Percentiles rank a stretch among this genome's conserved stretches.
Conservation (phyloP, 2,888 invertebrate genomes). For the Oxystoma pomonae region DNA sequence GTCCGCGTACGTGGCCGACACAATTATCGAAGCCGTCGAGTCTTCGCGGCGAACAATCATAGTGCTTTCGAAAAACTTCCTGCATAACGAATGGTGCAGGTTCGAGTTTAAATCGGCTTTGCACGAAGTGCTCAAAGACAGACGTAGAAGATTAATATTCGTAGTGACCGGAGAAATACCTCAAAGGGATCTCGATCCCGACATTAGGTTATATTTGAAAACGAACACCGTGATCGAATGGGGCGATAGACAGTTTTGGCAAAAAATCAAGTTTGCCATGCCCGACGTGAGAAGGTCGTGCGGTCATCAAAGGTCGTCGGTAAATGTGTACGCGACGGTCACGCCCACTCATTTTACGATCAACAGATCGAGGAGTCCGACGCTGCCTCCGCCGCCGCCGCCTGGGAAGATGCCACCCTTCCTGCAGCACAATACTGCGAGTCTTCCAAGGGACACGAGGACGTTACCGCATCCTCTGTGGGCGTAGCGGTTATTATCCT, state of each 20-base stretch:
- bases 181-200: slow-evolving; percentile 84
- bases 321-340: slow-evolving; percentile 68
- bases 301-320: slow-evolving; percentile 62
- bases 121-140: slow-evolving; percentile 83
- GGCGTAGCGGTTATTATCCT: slow-evolving; percentile 70
- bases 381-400: slow-evolving; percentile 55
- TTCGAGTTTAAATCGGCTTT: slow-evolving; percentile 94
- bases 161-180: slow-evolving; percentile 87
- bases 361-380: slow-evolving; percentile 57
- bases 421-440: slow-evolving; percentile 50
- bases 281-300: slow-evolving; percentile 69
- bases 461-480: slow-evolving; percentile 69
- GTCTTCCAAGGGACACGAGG: slow-evolving; percentile 49
- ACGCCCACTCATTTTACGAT: slow-evolving; percentile 40
- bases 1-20: slow-evolving; percentile 85
- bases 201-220: slow-evolving; percentile 83
- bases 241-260: slow-evolving; percentile 96
- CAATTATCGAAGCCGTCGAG: slow-evolving; percentile 89
- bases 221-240: slow-evolving; percentile 89
- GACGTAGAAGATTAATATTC: slow-evolving; percentile 82
- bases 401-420: slow-evolving; percentile 60
- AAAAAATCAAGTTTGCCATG: slow-evolving; percentile 87
- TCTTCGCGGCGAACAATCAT: slow-evolving; percentile 85
- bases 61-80: slow-evolving; percentile 87
- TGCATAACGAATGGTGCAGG: slow-evolving; percentile 88